These are phyloP conservation scores for Sialis fuliginosa DNA, from an alignment of 2,888 invertebrate species.

Conservation along the genomic window DNA sequence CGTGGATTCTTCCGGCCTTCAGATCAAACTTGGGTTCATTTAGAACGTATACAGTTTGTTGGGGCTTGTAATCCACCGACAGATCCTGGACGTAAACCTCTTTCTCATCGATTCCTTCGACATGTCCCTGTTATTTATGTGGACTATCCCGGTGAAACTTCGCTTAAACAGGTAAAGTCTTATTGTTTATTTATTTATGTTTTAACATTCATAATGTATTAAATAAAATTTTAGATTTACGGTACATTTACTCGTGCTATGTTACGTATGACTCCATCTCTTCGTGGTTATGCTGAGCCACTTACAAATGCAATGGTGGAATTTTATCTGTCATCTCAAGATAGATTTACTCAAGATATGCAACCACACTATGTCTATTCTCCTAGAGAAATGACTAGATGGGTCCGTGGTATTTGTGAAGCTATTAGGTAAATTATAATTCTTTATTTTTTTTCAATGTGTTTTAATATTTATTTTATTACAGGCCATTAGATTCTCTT, in stretches of 20 bases:
- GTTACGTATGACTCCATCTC: slow-evolving; percentile 80
- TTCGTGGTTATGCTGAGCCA: slow-evolving; percentile 89
- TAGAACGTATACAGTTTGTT: slow-evolving; percentile 98
- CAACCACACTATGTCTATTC: slow-evolving; percentile 99
- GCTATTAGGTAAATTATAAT: slow-evolving; percentile 49
- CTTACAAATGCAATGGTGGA: slow-evolving; percentile 98
- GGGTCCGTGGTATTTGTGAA: slow-evolving; percentile 99
- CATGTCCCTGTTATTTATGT: slow-evolving; percentile 99
- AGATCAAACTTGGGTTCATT: slow-evolving; percentile 91
- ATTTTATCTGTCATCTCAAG: slow-evolving; percentile 91
- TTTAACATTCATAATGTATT: background rate
- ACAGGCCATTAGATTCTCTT: slow-evolving; percentile 75
- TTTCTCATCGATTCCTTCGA: slow-evolving; percentile 63
- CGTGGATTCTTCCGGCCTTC: slow-evolving; percentile 78
- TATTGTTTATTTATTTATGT: background rate
- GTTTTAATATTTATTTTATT: slow-evolving; percentile 6
- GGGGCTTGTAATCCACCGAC: slow-evolving; percentile 99
- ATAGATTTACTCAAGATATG: slow-evolving; percentile 98
- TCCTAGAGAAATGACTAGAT: slow-evolving; percentile 96
- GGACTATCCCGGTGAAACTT: slow-evolving; percentile 97
- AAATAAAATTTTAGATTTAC: slow-evolving; percentile 51
- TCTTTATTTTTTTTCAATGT: background rate
- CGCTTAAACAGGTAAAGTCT: slow-evolving; percentile 59
- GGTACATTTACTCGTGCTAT: slow-evolving; percentile 98
- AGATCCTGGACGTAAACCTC: slow-evolving; percentile 93